These are phyloP conservation scores for Tetragonula clypearis DNA, from an alignment of 1,140 invertebrate species.

Conservation along the genomic window DNA sequence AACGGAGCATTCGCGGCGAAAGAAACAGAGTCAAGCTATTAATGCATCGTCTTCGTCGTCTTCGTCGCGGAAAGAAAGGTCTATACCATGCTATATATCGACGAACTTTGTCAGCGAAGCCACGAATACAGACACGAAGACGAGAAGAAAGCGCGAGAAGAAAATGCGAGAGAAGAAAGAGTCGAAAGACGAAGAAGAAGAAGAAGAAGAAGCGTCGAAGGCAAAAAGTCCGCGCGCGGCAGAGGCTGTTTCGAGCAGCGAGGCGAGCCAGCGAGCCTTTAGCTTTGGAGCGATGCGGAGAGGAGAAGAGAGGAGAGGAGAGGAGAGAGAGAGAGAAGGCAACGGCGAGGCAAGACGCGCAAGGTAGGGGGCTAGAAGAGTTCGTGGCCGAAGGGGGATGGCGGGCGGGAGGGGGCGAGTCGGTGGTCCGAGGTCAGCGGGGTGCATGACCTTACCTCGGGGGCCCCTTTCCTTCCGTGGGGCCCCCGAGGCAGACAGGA, in stretches of 20 bases:
- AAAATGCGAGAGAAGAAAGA: neutral
- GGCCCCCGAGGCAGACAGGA: constrained; percentile 79
- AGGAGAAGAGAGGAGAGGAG: constrained; percentile 34
- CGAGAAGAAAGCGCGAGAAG: neutral
- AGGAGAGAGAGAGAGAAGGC: neutral
- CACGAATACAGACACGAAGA: too few relatives aligned
- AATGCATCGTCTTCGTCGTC: too few relatives aligned
- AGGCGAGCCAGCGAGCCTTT: neutral
- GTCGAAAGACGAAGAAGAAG: neutral
- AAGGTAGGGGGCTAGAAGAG: constrained; percentile 55
- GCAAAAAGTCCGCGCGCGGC: constrained; percentile 14
- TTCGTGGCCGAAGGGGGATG: constrained; percentile 20
- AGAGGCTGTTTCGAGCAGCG: constrained; percentile 19
- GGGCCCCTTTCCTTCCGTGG: constrained; percentile 80
- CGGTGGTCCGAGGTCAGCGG: constrained; percentile 81
- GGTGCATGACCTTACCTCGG: constrained; percentile 81
- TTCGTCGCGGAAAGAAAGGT: too few relatives aligned
- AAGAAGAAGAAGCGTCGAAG: constrained; percentile 18
- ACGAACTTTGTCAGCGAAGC: too few relatives aligned
- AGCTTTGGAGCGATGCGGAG: constrained; percentile 54
- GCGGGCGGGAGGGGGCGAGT: constrained; percentile 61
- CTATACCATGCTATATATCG: too few relatives aligned
- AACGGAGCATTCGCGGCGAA: too few relatives aligned
- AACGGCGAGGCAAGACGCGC: constrained; percentile 26
- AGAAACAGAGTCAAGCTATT: too few relatives aligned